Base-by-base conservation (phyloP, 2,797 vertebrate genomes). In the Enteromius viviparus region DNA sequence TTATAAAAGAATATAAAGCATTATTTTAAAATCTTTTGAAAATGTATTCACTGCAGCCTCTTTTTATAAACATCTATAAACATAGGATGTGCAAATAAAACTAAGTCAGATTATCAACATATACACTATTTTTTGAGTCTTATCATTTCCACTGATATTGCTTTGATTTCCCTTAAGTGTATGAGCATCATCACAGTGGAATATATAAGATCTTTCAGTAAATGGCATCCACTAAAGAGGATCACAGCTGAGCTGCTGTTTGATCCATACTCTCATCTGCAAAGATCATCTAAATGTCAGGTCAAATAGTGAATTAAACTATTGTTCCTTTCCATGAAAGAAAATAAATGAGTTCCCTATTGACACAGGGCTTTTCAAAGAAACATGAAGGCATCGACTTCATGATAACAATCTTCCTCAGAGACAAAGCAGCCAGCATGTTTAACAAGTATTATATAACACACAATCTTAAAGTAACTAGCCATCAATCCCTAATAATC, bases 301-400 rank as follows among this genome's bases (percentile, higher is more conserved):
- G 76, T 79, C 70, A 80, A 69, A 68, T 75, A 69, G 23, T 58
- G 76, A 82, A 82, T 82, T 82, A 78, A 64, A 75, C 71, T 66
- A 78, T 84, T 86, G 82, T 84, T 86, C 74, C 64, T 62, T 78
- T 84, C 47, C 76, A 87, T 81, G 60, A 58, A 68, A 69, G 76
- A 75, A 82, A 74, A 82, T 70, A 81, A 83, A 76, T 71, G 74
- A 78, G 40, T 51, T 66, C 29, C 78, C 82, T 78, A 77, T 83
- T 77, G 53, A 83, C 75, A 78, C 14, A 78, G 37, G 65, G n/a
- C 81, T 65, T 82, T 82, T 82, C 72, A 82, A 76, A 76, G 72
- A 68, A 78, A 78, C 68, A 49, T 79, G 40, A 82, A 87, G 53
- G 82, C 32, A 42, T 60, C 23, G n/a, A 26, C 51, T 83, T 49